These are phyloP conservation scores for Crocidura indochinensis DNA, from an alignment of 2,797 vertebrate species.

Conservation along the genomic window DNA sequence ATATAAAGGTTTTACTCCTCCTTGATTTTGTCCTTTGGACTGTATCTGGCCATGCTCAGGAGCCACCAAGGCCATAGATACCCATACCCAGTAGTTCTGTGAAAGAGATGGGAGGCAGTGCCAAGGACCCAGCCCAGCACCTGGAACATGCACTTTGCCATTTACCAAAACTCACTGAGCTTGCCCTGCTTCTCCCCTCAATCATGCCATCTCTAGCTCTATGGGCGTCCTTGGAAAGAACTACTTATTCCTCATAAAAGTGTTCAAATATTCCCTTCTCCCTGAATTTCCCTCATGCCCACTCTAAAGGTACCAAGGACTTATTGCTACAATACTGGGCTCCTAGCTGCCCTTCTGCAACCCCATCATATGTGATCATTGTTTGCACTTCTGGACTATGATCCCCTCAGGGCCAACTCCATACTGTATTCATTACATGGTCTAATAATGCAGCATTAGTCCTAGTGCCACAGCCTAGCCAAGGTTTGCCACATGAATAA, in stretches of 20 bases:
- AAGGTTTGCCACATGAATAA: slow-evolving; percentile 68
- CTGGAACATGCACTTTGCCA: too few relatives aligned
- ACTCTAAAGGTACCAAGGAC: not conserved
- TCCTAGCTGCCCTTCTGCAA: not conserved
- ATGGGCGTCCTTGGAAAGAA: slow-evolving; percentile 35
- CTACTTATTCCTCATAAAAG: slow-evolving; percentile 25
- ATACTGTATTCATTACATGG: not conserved
- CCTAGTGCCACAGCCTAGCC: slow-evolving; percentile 18
- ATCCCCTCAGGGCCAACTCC: slow-evolving; percentile 2
- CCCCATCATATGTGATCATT: not conserved
- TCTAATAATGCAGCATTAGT: not conserved
- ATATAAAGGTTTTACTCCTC: slow-evolving; percentile 4
- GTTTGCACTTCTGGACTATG: not conserved
- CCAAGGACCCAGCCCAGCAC: too few relatives aligned
- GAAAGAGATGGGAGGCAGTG: too few relatives aligned
- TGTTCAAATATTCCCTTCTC: not conserved
- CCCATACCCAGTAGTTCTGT: too few relatives aligned
- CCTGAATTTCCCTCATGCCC: not conserved
- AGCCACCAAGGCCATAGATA: too few relatives aligned
- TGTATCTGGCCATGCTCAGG: too few relatives aligned
- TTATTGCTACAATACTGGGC: not conserved
- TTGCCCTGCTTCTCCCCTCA: too few relatives aligned
- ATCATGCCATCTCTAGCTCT: not conserved
- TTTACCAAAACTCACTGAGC: too few relatives aligned
- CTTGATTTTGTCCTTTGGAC: not conserved